Base-by-base conservation (phyloP, 1,140 invertebrate genomes). In the Sesamia nonagrioides region DNA sequence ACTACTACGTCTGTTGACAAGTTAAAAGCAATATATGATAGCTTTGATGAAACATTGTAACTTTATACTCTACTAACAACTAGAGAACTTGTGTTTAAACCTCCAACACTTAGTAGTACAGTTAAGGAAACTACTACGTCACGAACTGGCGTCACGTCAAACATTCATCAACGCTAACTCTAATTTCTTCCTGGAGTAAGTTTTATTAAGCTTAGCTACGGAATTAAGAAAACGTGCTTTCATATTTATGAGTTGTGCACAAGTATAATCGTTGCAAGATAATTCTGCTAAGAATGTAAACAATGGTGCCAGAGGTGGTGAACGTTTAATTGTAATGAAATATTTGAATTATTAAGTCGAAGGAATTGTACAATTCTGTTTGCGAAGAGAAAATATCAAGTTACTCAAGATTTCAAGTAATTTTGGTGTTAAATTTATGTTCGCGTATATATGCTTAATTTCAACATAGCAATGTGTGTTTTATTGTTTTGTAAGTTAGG, bases 81-180 rank as follows among this genome's bases (percentile, higher is more conserved):
- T n/a, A 15, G 0, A 50, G 27, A 6, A 63, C 15, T 73, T 58
- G 71, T 21, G 48, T 40, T 61, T 63, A 63, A 63, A 15, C 66
- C 42, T 27, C 27, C 21, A 75, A 50, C 58, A 42, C 56, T 61
- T 6, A 61, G 3, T n/a, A 6, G 18, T 63, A 75, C 73, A 75
- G 73, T 75, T 75, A 75, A 63, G 58, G 60, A 86, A 89, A 91
- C 89, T 87, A 89, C 85, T 73, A 82, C 86, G 85, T 80, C 89
- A 90, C 87, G 90, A 89, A 84, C 82, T 15, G 21, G 37, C 52
- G 72, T 85, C 86, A 89, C 84, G 88, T 84, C 76, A 83, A 56
- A 80, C 86, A 88, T 89, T 86, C 83, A 81, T 90, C 87, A 88
- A 78, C 77, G 56, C 58, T 60, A 52, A 75, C 60, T 82, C 76